phyloP scores from a whole-genome alignment of 64 coral and sea anemone species.

The Astreopora myriophthalma region DNA sequence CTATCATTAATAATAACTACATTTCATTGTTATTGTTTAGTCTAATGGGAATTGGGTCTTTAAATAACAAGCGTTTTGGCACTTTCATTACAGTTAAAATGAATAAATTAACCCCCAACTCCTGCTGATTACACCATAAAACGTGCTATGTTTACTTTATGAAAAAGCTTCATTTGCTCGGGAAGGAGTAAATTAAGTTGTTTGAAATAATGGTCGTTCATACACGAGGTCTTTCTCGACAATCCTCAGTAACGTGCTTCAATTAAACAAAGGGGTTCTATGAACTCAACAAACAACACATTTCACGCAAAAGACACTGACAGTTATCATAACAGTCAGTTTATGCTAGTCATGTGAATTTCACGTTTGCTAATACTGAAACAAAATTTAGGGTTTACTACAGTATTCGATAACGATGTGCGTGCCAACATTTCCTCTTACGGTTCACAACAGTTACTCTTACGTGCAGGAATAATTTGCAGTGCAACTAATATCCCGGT shows the following conservation, averaged over 20 bases:
- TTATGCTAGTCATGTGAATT: not conserved
- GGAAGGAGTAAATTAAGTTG: not conserved
- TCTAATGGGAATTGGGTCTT: conserved; percentile 12
- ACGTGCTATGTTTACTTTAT: not conserved
- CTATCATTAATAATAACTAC: not conserved
- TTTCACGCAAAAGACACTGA: not conserved
- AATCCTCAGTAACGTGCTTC: not conserved
- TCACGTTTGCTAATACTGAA: not conserved
- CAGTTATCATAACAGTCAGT: no score
- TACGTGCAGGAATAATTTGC: not conserved
- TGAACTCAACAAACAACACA: not conserved
- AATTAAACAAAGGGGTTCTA: not conserved
- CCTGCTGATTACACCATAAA: not conserved
- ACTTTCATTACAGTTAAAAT: conserved; percentile 12
- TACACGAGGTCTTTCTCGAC: not conserved
- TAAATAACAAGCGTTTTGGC: not conserved
- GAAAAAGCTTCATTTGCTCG: not conserved
- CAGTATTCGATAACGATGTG: no score
- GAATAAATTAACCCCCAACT: not conserved
- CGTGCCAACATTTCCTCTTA: no score
- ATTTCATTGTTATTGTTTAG: conserved; percentile 21
- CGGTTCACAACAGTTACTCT: not conserved
- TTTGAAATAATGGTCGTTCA: not conserved
- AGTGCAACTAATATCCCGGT: not conserved
- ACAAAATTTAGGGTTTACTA: no score